These are phyloP conservation scores for Falcunculus frontatus DNA, from an alignment of 2,113 vertebrate species.

Conservation along the genomic window DNA sequence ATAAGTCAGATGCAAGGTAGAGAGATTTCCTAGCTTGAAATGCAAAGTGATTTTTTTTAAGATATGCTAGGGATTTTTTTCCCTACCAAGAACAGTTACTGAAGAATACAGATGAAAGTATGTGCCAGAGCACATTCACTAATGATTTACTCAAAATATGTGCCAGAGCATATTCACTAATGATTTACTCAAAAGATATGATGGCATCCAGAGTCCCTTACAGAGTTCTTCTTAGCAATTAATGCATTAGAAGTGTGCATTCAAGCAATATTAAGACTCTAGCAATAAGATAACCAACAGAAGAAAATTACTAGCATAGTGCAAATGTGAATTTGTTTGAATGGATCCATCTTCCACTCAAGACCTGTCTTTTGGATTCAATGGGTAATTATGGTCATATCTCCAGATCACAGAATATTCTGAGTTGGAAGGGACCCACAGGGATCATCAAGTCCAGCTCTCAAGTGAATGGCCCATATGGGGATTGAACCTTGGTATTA, in stretches of 20 bases:
- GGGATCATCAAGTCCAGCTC: neutral
- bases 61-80: neutral
- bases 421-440: neutral
- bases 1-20: conserved; percentile 27
- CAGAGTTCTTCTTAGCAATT: conserved; percentile 9
- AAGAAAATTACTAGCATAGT: neutral
- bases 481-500: neutral
- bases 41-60: conserved; percentile 23
- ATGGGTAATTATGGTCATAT: neutral
- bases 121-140: neutral
- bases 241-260: neutral
- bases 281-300: neutral
- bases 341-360: neutral
- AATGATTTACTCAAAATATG: neutral
- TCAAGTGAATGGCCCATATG: neutral
- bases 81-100: neutral
- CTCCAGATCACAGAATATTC: neutral
- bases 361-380: neutral
- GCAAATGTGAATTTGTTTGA: neutral
- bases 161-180: neutral
- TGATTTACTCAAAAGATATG: neutral
- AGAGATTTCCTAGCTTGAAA: conserved; percentile 48
- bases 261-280: neutral
- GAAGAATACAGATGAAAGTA: conserved; percentile 32
- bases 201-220: neutral